phyloP scores from a whole-genome alignment of 1,140 invertebrate species.

The Drosophila nikananu region DNA sequence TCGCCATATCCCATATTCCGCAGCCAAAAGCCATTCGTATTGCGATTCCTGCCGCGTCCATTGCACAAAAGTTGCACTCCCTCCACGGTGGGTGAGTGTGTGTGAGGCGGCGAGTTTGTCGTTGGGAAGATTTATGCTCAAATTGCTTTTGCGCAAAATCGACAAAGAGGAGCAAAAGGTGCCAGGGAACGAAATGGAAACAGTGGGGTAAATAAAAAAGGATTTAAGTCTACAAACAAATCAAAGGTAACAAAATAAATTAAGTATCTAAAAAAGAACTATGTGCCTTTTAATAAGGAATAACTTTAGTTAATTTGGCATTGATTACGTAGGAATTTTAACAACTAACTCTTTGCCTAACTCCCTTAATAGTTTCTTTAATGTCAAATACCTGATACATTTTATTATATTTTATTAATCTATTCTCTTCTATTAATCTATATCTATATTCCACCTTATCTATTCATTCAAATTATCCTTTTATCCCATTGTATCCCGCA shows the following conservation, averaged over 20 bases:
- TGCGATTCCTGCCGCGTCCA: slow-evolving; percentile 57
- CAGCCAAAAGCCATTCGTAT: slow-evolving; percentile 24
- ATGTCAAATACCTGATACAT: not conserved
- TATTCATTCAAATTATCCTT: too few species aligned
- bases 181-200: not conserved
- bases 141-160: slow-evolving; percentile 83
- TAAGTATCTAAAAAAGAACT: not conserved
- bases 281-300: not conserved
- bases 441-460: too few species aligned
- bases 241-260: not conserved
- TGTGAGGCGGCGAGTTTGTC: slow-evolving; percentile 70
- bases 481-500: slow-evolving; percentile 35
- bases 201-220: slow-evolving; percentile 28
- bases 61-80: slow-evolving; percentile 51
- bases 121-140: slow-evolving; percentile 77
- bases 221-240: not conserved
- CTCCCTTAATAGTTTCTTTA: not conserved
- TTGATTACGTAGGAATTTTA: not conserved
- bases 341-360: too few species aligned
- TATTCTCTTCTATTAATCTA: too few species aligned
- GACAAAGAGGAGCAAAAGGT: slow-evolving; percentile 59
- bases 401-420: not conserved
- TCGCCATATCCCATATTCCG: slow-evolving; percentile 42
- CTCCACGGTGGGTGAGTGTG: slow-evolving; percentile 6
- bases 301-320: not conserved